phyloP scores from a whole-genome alignment of 2,888 invertebrate species.

The Drosophila affinis region DNA sequence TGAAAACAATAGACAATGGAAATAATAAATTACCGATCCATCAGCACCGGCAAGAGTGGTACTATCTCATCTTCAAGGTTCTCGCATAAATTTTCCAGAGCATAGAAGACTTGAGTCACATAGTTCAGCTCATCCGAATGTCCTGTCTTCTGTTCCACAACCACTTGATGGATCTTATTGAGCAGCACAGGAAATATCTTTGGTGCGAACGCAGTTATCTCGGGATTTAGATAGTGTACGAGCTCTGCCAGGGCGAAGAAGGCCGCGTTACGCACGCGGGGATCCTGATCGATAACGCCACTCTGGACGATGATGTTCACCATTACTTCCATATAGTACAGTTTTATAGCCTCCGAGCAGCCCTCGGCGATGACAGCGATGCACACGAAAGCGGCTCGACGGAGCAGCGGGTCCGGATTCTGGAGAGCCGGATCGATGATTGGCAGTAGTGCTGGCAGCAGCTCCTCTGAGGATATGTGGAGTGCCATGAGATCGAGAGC shows the following conservation, averaged over 20 bases:
- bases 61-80: constrained; percentile 89
- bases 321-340: constrained; percentile 88
- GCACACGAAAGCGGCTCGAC: constrained; percentile 89
- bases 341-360: constrained; percentile 89
- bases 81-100: constrained; percentile 91
- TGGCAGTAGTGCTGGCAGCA: constrained; percentile 88
- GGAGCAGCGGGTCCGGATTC: constrained; percentile 86
- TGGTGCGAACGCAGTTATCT: constrained; percentile 89
- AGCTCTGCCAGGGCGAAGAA: constrained; percentile 92
- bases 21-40: constrained; percentile 85
- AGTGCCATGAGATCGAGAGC: constrained; percentile 90
- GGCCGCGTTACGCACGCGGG: constrained; percentile 89
- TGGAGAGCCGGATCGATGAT: constrained; percentile 88
- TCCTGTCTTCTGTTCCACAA: constrained; percentile 85
- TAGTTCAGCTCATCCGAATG: constrained; percentile 86
- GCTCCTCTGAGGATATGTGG: constrained; percentile 90
- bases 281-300: constrained; percentile 87
- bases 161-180: constrained; percentile 87
- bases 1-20: background rate
- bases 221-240: constrained; percentile 91
- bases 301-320: constrained; percentile 87
- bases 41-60: constrained; percentile 89
- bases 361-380: constrained; percentile 91
- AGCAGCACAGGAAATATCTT: constrained; percentile 90
- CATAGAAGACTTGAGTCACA: constrained; percentile 90